phyloP scores from a whole-genome alignment of 2,113 vertebrate genomes.

The Stigmatopora argus region DNA sequence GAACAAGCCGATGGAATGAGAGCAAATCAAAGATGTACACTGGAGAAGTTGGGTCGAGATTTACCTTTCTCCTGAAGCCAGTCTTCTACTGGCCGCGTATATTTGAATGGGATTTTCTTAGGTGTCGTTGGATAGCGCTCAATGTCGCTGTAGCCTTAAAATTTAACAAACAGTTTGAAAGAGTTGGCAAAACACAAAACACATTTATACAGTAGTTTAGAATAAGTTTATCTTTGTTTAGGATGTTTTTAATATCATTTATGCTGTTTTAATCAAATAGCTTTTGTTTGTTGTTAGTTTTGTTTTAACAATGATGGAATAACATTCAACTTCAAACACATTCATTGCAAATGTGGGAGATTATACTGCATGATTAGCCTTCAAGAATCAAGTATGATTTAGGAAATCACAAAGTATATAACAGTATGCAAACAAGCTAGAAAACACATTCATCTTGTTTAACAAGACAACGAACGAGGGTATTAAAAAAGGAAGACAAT shows the following conservation, averaged over 20 bases:
- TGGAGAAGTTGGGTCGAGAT: constrained; percentile 78
- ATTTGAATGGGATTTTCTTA: constrained; percentile 99
- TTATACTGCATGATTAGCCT: constrained; percentile 28
- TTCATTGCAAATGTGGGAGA: constrained; percentile 13
- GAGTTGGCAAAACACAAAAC: constrained; percentile 73
- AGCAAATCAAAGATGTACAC: constrained; percentile 59
- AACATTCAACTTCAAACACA: constrained; percentile 43
- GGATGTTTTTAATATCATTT: constrained; percentile 63
- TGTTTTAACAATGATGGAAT: constrained; percentile 26
- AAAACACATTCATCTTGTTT: constrained; percentile 14
- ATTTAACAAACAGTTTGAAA: constrained; percentile 98
- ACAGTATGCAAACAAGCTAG: constrained; percentile 9
- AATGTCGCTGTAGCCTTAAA: constrained; percentile 99
- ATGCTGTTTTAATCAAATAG: constrained; percentile 40
- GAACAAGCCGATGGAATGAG: constrained; percentile 68
- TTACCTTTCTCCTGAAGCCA: constrained; percentile 99
- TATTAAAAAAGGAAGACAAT: constrained; percentile 21
- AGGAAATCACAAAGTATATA: constrained; percentile 27
- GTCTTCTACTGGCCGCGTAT: constrained; percentile 97
- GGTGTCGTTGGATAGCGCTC: constrained; percentile 99
- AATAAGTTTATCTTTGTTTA: constrained; percentile 69
- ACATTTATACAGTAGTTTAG: constrained; percentile 74
- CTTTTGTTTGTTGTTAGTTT: constrained; percentile 46
- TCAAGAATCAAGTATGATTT: constrained; percentile 13
- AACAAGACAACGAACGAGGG: constrained; percentile 13